Evolutionary conservation across 1,140 invertebrate genomes (phyloP).

Genomic region (Littorina saxatilis): DNA sequence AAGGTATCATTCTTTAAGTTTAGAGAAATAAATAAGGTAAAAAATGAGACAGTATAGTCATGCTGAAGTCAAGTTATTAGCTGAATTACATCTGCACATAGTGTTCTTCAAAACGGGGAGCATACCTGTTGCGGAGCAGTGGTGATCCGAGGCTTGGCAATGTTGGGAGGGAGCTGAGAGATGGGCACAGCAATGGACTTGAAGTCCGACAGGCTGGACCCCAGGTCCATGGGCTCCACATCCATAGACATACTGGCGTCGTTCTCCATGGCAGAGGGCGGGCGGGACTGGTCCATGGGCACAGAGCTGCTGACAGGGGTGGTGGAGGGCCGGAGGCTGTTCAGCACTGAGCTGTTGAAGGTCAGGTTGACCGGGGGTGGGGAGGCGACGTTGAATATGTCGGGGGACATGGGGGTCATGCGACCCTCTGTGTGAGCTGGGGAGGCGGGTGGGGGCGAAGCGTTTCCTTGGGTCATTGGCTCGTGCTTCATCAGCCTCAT

Average conservation of each 20-base stretch:
- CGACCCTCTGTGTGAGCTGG: constrained; percentile 55
- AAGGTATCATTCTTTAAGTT: too few species aligned
- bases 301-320: constrained; percentile 40
- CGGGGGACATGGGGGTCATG: constrained; percentile 64
- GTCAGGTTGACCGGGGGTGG: constrained; percentile 38
- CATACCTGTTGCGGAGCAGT: constrained; percentile 34
- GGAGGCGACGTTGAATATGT: constrained; percentile 60
- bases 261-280: constrained; percentile 69
- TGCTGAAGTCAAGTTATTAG: too few species aligned
- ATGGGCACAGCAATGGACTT: constrained; percentile 42
- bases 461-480: constrained; percentile 59
- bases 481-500: constrained; percentile 64
- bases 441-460: constrained; percentile 39
- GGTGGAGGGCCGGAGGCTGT: constrained; percentile 19
- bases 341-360: constrained; percentile 29
- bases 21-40: too few species aligned
- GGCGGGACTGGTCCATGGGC: constrained; percentile 64
- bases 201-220: constrained; percentile 32
- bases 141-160: constrained; percentile 45
- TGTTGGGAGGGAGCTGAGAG: constrained; percentile 37
- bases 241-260: constrained; percentile 52
- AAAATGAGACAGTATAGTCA: too few species aligned
- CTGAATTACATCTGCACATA: too few species aligned
- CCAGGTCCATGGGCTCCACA: constrained; percentile 62
- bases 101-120: too few species aligned